Percentiles rank a stretch among this genome's conserved stretches.
phyloP scores from a whole-genome alignment of 2,888 invertebrate species.

The Caenorhabditis sp. region DNA sequence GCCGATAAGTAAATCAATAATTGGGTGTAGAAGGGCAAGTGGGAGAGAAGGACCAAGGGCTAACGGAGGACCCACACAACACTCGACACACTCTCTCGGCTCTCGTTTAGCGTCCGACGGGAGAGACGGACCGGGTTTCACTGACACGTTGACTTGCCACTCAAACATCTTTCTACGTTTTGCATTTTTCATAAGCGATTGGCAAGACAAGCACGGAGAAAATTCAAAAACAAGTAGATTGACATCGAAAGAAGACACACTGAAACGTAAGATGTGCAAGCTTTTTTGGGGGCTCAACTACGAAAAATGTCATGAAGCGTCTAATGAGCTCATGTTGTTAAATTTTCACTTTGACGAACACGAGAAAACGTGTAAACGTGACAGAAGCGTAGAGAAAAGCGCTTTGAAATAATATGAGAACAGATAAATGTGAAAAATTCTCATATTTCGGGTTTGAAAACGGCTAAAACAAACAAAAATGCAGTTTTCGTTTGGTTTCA shows the following conservation, averaged over 20 bases:
- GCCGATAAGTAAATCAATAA: conserved; percentile 32
- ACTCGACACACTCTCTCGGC: conserved; percentile 15
- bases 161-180: not conserved
- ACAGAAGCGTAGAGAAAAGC: no score
- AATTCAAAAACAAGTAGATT: no score
- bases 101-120: conserved; percentile 11
- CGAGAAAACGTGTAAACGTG: no score
- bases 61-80: conserved; percentile 20
- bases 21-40: conserved; percentile 26
- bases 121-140: not conserved
- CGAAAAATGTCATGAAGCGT: no score
- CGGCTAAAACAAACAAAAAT: not conserved
- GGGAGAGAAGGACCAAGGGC: conserved; percentile 1
- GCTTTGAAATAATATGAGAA: no score
- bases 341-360: no score
- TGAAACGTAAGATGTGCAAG: no score
- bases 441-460: not conserved
- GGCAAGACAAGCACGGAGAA: not conserved
- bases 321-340: no score
- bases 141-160: conserved; percentile 1
- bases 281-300: no score
- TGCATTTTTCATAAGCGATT: not conserved
- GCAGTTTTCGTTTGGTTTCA: no score
- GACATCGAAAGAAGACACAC: no score
- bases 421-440: no score